Evolutionary conservation across 1,140 invertebrate species (phyloP).

Genomic region (Temnothorax nylanderi): DNA sequence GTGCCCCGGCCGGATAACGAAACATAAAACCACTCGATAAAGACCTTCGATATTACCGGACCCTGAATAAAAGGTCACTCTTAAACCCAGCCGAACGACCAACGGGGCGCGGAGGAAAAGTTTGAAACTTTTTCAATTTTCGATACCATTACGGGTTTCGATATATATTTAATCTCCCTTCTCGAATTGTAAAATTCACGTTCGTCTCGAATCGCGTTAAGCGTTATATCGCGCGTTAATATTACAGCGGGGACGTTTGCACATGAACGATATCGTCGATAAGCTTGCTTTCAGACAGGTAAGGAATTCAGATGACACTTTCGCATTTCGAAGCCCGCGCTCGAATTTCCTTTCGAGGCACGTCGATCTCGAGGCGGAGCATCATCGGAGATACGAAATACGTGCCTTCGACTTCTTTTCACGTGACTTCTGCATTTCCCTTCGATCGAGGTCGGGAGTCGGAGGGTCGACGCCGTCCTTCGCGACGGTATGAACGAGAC

Average conservation of each 20-base stretch:
- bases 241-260: conserved; percentile 9
- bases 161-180: conserved; percentile 2
- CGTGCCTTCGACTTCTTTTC: conserved; percentile 39
- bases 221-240: not conserved
- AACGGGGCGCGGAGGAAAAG: too few species aligned
- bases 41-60: conserved; percentile 7
- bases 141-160: not conserved
- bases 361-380: conserved; percentile 24
- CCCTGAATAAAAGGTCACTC: conserved; percentile 2
- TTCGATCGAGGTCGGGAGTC: not conserved
- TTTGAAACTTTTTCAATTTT: not conserved
- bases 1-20: not conserved
- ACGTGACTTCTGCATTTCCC: conserved; percentile 34
- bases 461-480: not conserved
- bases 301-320: conserved; percentile 55
- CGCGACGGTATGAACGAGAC: not conserved
- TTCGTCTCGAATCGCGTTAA: not conserved
- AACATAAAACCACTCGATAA: conserved; percentile 29
- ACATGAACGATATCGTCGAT: conserved; percentile 37
- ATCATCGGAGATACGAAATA: conserved; percentile 56
- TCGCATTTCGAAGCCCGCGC: conserved; percentile 21
- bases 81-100: not conserved
- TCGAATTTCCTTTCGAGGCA: conserved; percentile 57
- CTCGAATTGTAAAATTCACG: not conserved
- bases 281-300: conserved; percentile 30